These are phyloP conservation scores for Talpa occidentalis DNA, from an alignment of 2,113 vertebrate species.

Conservation along the genomic window DNA sequence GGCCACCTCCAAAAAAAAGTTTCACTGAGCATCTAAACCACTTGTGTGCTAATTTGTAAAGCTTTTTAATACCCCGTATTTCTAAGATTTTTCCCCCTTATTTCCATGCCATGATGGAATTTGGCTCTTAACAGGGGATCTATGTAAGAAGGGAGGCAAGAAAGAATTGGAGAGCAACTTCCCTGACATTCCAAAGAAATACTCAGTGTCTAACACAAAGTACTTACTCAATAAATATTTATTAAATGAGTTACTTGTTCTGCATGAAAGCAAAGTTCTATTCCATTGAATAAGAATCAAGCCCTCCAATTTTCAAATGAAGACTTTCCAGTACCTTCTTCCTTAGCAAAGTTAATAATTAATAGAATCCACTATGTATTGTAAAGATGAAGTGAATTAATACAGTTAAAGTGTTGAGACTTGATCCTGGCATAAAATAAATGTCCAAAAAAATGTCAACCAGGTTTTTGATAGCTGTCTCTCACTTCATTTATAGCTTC, in stretches of 20 bases:
- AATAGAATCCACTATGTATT: not conserved
- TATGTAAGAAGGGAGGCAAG: not conserved
- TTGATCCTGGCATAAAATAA: not conserved
- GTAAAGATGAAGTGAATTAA: not conserved
- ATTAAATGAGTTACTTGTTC: not conserved
- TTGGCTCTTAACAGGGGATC: not conserved
- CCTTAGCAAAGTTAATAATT: not conserved
- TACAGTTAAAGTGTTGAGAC: not conserved
- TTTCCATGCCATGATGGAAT: not conserved
- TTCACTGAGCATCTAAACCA: not conserved
- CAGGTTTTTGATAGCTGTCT: not conserved
- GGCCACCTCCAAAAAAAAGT: not conserved
- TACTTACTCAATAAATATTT: not conserved
- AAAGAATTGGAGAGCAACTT: not conserved
- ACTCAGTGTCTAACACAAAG: not conserved
- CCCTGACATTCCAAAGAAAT: not conserved
- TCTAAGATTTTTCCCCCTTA: not conserved
- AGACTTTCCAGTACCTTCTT: not conserved
- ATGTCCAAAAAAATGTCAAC: not conserved
- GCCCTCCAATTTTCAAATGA: not conserved
- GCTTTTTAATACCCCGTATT: accelerated
- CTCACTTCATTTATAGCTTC: not conserved
- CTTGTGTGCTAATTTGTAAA: not conserved
- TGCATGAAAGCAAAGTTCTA: not conserved
- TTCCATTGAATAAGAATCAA: not conserved